Percentiles rank a stretch among this genome's conserved stretches.
These are phyloP conservation scores for Harpagus bidentatus DNA, from an alignment of 2,113 vertebrate species.

Conservation along the genomic window DNA sequence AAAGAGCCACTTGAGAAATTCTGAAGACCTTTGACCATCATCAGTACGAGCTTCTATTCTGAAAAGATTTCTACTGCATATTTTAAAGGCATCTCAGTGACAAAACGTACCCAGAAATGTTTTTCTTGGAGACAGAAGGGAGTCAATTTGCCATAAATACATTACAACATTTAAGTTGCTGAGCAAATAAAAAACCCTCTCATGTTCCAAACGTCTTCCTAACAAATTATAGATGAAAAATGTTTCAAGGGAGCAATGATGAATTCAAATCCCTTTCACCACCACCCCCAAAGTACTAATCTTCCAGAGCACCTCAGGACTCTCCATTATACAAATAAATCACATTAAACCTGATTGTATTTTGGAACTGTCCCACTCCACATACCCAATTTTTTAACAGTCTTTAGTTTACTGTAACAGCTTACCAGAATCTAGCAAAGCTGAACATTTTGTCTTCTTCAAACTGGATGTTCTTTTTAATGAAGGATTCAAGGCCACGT, in stretches of 20 bases:
- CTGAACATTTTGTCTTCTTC: conserved; percentile 58
- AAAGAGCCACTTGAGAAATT: background rate
- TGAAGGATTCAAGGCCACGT: conserved; percentile 54
- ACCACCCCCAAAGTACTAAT: rapidly evolving
- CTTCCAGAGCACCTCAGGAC: background rate
- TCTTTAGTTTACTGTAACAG: background rate
- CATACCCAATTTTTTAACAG: background rate
- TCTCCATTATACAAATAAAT: background rate
- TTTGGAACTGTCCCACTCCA: background rate
- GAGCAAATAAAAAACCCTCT: background rate
- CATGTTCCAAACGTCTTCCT: background rate
- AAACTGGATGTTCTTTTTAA: conserved; percentile 76
- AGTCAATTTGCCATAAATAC: background rate
- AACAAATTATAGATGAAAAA: background rate
- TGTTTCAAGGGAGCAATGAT: background rate
- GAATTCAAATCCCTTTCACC: background rate
- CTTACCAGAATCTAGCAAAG: conserved; percentile 47
- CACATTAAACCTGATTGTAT: rapidly evolving
- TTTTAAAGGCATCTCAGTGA: background rate
- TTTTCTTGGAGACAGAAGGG: background rate
- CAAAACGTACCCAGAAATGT: background rate
- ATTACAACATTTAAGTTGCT: background rate
- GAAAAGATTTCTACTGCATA: background rate
- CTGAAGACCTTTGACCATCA: background rate
- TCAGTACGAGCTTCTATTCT: background rate